These are phyloP conservation scores for Okamejei kenojei DNA, from an alignment of 2,797 vertebrate genomes.

Conservation along the genomic window DNA sequence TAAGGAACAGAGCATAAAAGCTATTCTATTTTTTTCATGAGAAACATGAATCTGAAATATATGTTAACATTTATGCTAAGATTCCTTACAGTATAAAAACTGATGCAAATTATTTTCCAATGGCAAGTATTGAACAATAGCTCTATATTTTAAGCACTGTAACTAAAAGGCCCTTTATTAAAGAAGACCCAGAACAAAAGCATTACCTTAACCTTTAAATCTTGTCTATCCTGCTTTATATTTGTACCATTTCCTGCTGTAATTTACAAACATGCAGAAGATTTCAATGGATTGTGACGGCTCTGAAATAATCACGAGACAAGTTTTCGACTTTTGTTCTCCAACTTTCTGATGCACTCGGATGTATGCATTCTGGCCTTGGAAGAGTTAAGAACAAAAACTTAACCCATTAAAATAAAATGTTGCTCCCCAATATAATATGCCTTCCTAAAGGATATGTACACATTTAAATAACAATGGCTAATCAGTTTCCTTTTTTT, in stretches of 20 bases:
- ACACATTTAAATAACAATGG: neutral
- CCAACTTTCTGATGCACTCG: neutral
- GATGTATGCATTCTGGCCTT: neutral
- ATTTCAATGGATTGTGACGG: neutral
- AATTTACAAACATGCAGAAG: neutral
- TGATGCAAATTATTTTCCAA: neutral
- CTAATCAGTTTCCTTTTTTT: neutral
- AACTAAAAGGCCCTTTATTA: neutral
- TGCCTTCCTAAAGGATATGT: neutral
- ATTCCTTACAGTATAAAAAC: neutral
- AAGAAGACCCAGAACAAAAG: neutral
- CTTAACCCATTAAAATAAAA: neutral
- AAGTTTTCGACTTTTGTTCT: neutral
- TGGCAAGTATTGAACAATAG: neutral
- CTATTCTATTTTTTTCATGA: neutral
- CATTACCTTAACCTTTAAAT: neutral
- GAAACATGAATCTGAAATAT: neutral
- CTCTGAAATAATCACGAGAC: neutral
- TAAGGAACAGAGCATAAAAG: neutral
- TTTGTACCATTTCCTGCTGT: neutral
- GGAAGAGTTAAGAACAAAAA: neutral
- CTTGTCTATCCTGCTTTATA: neutral
- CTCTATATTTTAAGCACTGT: neutral
- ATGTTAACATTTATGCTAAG: neutral
- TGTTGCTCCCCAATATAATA: neutral